Evolutionary conservation across 2,113 vertebrate genomes (phyloP).

Genomic region (Chloroceryle aenea): DNA sequence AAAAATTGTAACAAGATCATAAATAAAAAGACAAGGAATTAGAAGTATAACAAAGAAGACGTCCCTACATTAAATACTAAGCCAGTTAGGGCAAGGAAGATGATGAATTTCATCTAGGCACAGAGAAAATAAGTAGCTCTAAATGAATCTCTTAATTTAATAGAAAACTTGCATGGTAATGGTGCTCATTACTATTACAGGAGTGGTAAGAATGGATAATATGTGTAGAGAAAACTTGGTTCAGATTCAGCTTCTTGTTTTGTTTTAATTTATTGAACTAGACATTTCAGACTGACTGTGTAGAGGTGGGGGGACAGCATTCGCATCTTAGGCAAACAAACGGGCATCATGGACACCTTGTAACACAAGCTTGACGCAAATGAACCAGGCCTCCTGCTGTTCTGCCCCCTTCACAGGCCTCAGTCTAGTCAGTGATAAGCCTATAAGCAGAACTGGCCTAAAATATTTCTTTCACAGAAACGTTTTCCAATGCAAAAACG

Average conservation of each 20-base stretch:
- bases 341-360: neutral
- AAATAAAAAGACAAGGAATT: slow-evolving; percentile 65
- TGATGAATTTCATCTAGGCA: slow-evolving; percentile 26
- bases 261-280: slow-evolving; percentile 27
- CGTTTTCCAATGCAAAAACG: neutral
- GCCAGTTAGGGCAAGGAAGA: slow-evolving; percentile 5
- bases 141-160: slow-evolving; percentile 28
- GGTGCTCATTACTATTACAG: neutral
- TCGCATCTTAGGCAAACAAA: neutral
- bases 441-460: neutral
- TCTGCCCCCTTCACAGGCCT: neutral
- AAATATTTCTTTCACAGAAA: neutral
- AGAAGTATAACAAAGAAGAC: slow-evolving; percentile 51
- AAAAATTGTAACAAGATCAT: slow-evolving; percentile 70
- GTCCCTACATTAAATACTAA: slow-evolving; percentile 36
- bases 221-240: neutral
- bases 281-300: neutral
- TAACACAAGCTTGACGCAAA: neutral
- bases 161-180: slow-evolving; percentile 21
- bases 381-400: neutral
- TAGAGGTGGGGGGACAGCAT: neutral
- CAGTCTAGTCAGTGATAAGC: neutral
- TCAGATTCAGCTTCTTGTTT: neutral
- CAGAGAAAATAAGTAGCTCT: slow-evolving; percentile 20
- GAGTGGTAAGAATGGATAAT: neutral